Conservation (phyloP, 2,888 invertebrate genomes). For the Amphipyra tragopoginis region DNA sequence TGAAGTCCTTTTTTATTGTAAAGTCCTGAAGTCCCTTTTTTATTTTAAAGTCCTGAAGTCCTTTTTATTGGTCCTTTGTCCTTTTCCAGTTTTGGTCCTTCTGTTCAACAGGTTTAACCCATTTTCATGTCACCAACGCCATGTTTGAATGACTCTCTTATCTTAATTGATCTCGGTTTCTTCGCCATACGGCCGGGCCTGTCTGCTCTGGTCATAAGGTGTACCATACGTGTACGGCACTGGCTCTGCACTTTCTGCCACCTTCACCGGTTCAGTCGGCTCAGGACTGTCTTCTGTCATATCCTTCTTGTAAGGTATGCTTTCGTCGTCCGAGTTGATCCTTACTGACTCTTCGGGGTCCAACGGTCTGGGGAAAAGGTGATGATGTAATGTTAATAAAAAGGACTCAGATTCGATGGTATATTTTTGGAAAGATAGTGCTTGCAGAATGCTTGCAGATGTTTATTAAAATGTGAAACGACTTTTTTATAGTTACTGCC, state of each 20-base stretch:
- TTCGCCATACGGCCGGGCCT: constrained; percentile 74
- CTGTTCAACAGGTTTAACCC: neutral
- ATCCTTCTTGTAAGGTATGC: constrained; percentile 87
- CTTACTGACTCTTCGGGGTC: constrained; percentile 85
- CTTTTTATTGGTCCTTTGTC: neutral
- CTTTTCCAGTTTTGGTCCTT: neutral
- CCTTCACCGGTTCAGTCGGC: constrained; percentile 77
- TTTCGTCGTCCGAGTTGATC: constrained; percentile 85
- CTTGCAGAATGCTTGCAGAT: too few species aligned
- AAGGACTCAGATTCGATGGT: too few species aligned
- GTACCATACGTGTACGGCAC: constrained; percentile 69
- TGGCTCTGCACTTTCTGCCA: constrained; percentile 68
- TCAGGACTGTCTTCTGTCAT: constrained; percentile 80
- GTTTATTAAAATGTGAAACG: too few species aligned
- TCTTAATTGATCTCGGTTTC: constrained; percentile 85
- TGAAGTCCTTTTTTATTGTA: too few species aligned
- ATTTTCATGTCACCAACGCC: constrained; percentile 3
- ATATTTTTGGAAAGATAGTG: too few species aligned
- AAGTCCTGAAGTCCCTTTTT: too few species aligned
- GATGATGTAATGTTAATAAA: neutral
- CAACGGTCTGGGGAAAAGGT: constrained; percentile 65
- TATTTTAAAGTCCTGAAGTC: neutral
- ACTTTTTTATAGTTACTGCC: too few species aligned
- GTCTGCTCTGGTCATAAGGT: constrained; percentile 54
- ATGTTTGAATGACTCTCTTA: constrained; percentile 7